Evolutionary conservation across 1,140 invertebrate species (phyloP).

Genomic region (Pseudobourletiella spinata): DNA sequence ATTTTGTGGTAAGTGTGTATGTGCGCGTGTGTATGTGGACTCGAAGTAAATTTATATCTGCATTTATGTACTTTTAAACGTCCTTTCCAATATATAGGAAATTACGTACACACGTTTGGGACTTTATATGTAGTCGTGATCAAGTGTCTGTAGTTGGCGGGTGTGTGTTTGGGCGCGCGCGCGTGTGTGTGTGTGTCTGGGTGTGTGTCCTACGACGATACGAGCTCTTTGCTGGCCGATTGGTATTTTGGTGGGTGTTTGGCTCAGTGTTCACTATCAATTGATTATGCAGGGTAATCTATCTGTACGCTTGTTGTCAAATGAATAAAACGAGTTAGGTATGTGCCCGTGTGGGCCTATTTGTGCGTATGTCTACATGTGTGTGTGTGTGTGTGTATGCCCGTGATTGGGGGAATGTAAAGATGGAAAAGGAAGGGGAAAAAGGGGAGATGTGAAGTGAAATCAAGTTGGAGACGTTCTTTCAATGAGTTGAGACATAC

Average conservation of each 20-base stretch:
- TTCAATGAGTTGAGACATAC: neutral
- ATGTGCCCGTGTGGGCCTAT: too few relatives aligned
- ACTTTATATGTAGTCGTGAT: too few relatives aligned
- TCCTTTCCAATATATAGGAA: too few relatives aligned
- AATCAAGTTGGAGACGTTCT: neutral
- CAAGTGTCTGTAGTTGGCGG: too few relatives aligned
- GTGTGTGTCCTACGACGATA: too few relatives aligned
- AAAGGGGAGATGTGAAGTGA: neutral
- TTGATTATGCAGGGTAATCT: constrained; percentile 7
- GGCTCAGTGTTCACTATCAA: constrained; percentile 1
- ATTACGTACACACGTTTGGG: too few relatives aligned
- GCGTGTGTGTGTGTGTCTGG: constrained; percentile 3
- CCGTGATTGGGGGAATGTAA: constrained; percentile 16
- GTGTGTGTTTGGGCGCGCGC: too few relatives aligned
- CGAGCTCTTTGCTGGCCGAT: constrained; percentile 8
- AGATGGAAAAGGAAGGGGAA: constrained; percentile 1
- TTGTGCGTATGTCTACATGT: too few relatives aligned
- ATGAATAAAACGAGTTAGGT: constrained; percentile 25
- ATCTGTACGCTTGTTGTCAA: constrained; percentile 20
- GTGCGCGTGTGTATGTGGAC: neutral
- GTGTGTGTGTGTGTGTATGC: too few relatives aligned
- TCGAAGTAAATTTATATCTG: too few relatives aligned
- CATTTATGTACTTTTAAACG: too few relatives aligned
- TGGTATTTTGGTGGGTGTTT: constrained; percentile 18
- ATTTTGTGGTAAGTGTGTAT: neutral